phyloP scores from a whole-genome alignment of 30 jellyfish, hydroid and myxozoan genomes.

The Nemopilema nomurai region DNA sequence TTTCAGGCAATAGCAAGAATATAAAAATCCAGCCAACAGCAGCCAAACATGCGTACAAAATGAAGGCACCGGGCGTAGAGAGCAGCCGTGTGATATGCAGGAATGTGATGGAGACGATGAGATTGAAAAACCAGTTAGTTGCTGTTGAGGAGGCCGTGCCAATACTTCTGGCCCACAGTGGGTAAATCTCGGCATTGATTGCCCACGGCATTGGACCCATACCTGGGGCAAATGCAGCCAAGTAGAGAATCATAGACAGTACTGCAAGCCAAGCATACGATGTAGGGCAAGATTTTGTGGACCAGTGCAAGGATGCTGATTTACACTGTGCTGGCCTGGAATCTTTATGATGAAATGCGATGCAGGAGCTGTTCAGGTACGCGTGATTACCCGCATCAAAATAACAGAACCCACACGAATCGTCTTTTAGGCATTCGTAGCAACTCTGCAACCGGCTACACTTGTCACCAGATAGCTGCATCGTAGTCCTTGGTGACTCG shows the following conservation, averaged over 20 bases:
- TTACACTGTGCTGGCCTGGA: conserved; percentile 11
- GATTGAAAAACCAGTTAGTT: conserved; percentile 78
- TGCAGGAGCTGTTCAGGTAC: conserved; percentile 64
- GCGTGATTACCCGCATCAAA: neutral
- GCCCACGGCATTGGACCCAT: conserved; percentile 99
- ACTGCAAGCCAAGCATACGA: conserved; percentile 93
- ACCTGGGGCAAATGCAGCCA: conserved; percentile 93
- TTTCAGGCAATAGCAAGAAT: conserved; percentile 78
- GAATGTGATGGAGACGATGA: conserved; percentile 77
- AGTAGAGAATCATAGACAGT: conserved; percentile 68
- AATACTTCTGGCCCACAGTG: conserved; percentile 93
- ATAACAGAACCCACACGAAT: conserved; percentile 81
- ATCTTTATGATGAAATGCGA: neutral
- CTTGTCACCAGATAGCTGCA: neutral
- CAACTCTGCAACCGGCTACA: conserved; percentile 54
- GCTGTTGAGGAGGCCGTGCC: conserved; percentile 80
- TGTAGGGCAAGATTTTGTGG: conserved; percentile 66
- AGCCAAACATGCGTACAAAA: conserved; percentile 72
- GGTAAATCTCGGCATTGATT: conserved; percentile 93
- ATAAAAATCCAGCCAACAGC: conserved; percentile 67
- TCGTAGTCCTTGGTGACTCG: conserved; percentile 56
- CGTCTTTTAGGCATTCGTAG: conserved; percentile 55
- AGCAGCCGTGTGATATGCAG: conserved; percentile 57
- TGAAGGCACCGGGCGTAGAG: conserved; percentile 82
- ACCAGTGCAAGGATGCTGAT: conserved; percentile 53